Evolutionary conservation across 2,797 vertebrate species (phyloP).

Genomic region (Coregonus suidteri): DNA sequence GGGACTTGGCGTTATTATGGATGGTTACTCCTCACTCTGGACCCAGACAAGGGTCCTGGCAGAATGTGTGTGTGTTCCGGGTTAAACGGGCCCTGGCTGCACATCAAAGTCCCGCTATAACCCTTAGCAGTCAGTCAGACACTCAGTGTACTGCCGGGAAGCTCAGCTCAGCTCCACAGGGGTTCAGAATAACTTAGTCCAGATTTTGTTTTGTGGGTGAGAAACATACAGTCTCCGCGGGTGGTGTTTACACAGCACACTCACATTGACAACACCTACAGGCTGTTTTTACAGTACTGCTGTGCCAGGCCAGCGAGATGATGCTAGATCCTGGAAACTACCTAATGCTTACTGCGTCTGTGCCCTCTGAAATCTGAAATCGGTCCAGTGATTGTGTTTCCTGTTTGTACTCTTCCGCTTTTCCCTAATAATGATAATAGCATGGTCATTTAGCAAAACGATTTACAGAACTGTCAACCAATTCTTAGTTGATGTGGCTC

Average conservation of each 20-base stretch:
- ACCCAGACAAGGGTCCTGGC: slow-evolving; percentile 19
- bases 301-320: background rate
- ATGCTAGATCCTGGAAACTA: background rate
- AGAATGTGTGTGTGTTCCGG: slow-evolving; percentile 41
- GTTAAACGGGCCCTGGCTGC: slow-evolving; percentile 56
- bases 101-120: slow-evolving; percentile 64
- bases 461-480: too few relatives aligned
- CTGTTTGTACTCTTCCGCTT: background rate
- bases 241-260: slow-evolving; percentile 1
- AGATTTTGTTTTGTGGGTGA: slow-evolving; percentile 46
- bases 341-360: background rate
- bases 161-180: slow-evolving; percentile 41
- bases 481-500: too few relatives aligned
- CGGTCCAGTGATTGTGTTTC: slow-evolving; percentile 14
- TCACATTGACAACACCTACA: slow-evolving; percentile 13
- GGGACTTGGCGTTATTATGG: slow-evolving; percentile 4
- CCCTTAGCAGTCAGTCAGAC: slow-evolving; percentile 35
- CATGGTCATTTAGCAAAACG: background rate
- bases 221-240: slow-evolving; percentile 8
- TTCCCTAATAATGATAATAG: background rate
- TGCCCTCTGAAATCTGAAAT: slow-evolving; percentile 1
- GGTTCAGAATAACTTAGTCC: slow-evolving; percentile 58
- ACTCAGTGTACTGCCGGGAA: slow-evolving; percentile 56
- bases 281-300: background rate
- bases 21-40: slow-evolving; percentile 32